Base-by-base conservation (phyloP, 2,113 vertebrate species). In the Zootoca vivipara region DNA sequence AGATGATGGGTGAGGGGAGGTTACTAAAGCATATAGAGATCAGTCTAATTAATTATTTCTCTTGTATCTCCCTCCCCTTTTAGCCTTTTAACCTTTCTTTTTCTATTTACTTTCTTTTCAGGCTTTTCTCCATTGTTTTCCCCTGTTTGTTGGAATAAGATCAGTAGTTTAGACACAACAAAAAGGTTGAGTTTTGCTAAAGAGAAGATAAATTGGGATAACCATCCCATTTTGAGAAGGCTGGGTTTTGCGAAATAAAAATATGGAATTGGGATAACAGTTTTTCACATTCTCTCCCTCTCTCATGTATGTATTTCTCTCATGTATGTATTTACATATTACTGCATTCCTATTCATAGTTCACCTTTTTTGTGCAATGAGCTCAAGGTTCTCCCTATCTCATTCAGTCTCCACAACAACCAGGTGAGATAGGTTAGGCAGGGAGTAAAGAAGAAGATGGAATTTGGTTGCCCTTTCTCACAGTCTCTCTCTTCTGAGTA, bases 1-100 rank as follows among this genome's bases (percentile, higher is more conserved):
- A 89, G 87, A 85, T 89, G 85, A 90, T 80, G 38, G 87, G 81
- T 77, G 86, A 90, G 90, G 90, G 90, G 92, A 91, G 88, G 87
- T 92, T 90, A n/a, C 0, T 28, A 90, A 89, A 86, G 86, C 89
- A 46, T 94, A 92, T 92, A 89, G 86, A 90, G 15, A 40, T 75
- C 82, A 83, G 74, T 91, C 93, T 93, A 94, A 94, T 93, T 90
- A 95, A 91, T 91, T 91, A 87, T 80, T 82, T 91, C 42, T 69
- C 89, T 87, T 90, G 83, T 90, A 91, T 85, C 87, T 70, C 79
- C 52, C 56, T 82, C 92, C 91, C 91, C 91, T 92, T 92, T 83
- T 62, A 9, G n/a, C 52, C n/a, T 82, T 75, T 65, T 12, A 83
- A 65, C 46, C 33, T 35, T 70, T 56, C 35, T 58, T 72, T 56